phyloP scores from a whole-genome alignment of 2,113 vertebrate genomes.

The Caranx melampygus region DNA sequence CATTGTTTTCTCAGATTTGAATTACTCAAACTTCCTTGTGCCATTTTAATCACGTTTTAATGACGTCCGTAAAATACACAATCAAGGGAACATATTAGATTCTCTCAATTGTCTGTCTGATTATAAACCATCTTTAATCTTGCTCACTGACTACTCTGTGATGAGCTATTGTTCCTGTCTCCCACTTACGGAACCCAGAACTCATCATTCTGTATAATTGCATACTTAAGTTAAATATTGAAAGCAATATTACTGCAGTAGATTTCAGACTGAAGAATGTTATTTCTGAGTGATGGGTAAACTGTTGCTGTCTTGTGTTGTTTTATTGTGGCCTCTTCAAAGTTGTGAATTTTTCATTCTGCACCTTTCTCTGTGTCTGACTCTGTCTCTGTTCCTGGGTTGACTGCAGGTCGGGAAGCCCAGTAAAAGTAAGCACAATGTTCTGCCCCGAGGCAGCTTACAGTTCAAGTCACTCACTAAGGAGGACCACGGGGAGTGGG shows the following conservation, averaged over 20 bases:
- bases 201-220: slow-evolving; percentile 25
- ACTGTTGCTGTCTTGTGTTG: not conserved
- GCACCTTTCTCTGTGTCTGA: not conserved
- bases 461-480: slow-evolving; percentile 97
- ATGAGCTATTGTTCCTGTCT: slow-evolving; percentile 43
- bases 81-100: slow-evolving; percentile 50
- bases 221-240: not conserved
- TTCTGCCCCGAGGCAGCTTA: slow-evolving; percentile 95
- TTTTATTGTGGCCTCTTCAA: not conserved
- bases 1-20: slow-evolving; percentile 10
- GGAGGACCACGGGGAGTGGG: slow-evolving; percentile 99
- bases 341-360: not conserved
- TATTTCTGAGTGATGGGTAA: not conserved
- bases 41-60: slow-evolving; percentile 59
- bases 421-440: slow-evolving; percentile 98
- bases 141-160: not conserved
- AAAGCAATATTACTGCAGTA: not conserved
- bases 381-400: slow-evolving; percentile 13
- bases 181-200: slow-evolving; percentile 7
- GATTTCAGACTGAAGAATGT: not conserved
- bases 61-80: slow-evolving; percentile 50
- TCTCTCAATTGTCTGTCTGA: slow-evolving; percentile 40
- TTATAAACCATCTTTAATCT: slow-evolving; percentile 32
- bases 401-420: slow-evolving; percentile 95
- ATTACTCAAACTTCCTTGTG: slow-evolving; percentile 21